Evolutionary conservation across 2,888 invertebrate species (phyloP), one percentile per base, ranked within the genome.

Genomic region (Epirrhoe tristata): DNA sequence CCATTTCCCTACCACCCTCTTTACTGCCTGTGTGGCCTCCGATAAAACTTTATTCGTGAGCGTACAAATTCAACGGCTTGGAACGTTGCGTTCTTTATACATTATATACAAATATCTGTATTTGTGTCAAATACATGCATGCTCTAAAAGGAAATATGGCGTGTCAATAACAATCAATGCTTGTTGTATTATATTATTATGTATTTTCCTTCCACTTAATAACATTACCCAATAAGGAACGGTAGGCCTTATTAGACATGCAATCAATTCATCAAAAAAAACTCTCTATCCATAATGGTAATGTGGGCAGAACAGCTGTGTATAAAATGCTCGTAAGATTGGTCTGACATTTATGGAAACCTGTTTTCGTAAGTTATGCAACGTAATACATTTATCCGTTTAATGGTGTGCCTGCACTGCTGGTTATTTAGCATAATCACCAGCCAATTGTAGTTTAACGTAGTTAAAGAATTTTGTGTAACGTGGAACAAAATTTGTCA

Each of bases 281-380:
- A 80, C 78, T 71, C 69, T 79, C 78, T 79, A 77, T 73, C 81
- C 82, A 81, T 86, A 84, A 87, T 82, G 81, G 83, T 76, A 74
- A 76, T 75, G 83, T 82, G 78, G 84, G 83, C 81, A 86, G 82
- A 84, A 87, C 88, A 87, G 89, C 87, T 89, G 87, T 81, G 78
- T 78, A 80, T 82, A 81, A 81, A 86, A 80, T 79, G 79, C 77
- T 79, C 75, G 81, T 81, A 86, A 83, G 81, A 80, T 76, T 84
- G 79, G 80, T 75, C 81, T 88, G 90, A 84, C 88, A 89, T 90
- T 89, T 82, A 86, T 82, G 73, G 78, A 77, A 89, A 89, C 91
- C 86, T 76, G 90, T 91, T 88, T 63, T 80, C 60, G 73, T 82
- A 84, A 87, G 84, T 90, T 90, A 91, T 88, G 91, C 90, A 91